Evolutionary conservation across 2,113 vertebrate genomes (phyloP).

Genomic region (Oryzias celebensis): DNA sequence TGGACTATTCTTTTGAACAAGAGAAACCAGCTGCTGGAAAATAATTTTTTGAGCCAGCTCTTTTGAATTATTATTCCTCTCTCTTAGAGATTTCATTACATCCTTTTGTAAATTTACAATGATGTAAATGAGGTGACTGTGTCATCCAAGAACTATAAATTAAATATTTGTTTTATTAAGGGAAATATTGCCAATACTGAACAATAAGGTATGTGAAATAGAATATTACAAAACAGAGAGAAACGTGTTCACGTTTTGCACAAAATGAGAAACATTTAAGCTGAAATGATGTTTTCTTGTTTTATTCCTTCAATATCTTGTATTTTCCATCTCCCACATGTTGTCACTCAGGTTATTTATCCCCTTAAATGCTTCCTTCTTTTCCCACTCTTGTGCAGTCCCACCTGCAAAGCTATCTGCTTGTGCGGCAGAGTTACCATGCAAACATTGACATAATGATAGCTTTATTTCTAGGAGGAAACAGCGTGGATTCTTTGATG

Average conservation of each 20-base stretch:
- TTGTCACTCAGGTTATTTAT: slow-evolving; percentile 10
- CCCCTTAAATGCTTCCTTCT: background rate
- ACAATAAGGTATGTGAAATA: too few relatives aligned
- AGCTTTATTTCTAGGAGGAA: slow-evolving; percentile 44
- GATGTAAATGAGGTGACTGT: too few relatives aligned
- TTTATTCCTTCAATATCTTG: background rate
- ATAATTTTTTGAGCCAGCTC: too few relatives aligned
- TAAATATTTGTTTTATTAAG: too few relatives aligned
- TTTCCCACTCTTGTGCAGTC: slow-evolving; percentile 4
- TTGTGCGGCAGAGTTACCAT: slow-evolving; percentile 42
- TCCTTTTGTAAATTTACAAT: too few relatives aligned
- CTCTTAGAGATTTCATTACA: too few relatives aligned
- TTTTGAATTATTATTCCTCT: too few relatives aligned
- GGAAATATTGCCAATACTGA: too few relatives aligned
- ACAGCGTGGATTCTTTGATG: slow-evolving; percentile 57
- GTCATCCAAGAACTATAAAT: too few relatives aligned
- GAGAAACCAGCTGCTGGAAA: too few relatives aligned
- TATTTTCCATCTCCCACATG: background rate
- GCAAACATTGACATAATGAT: slow-evolving; percentile 51
- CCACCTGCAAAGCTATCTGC: slow-evolving; percentile 44
- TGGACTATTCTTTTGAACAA: too few relatives aligned
- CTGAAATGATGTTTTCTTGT: background rate
- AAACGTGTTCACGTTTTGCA: background rate
- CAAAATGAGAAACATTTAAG: background rate
- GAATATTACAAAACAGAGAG: too few relatives aligned